Evolutionary conservation across 1,140 invertebrate genomes (phyloP), one percentile per base, ranked within the genome.

Genomic region (Lineus longissimus): DNA sequence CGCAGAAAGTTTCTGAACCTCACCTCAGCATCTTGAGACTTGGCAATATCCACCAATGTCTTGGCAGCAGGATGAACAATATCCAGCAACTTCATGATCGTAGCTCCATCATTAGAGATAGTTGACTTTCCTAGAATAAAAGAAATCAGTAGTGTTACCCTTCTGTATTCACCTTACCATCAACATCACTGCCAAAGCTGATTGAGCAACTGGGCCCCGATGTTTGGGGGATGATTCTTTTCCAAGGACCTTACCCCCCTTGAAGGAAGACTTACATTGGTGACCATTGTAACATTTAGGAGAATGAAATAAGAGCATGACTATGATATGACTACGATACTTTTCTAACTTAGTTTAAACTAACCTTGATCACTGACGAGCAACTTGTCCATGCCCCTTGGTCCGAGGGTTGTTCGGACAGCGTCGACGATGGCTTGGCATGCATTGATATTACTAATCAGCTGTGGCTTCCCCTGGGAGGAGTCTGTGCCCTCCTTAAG

Each of bases 21-120:
- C 84, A 95, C 96, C 88, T 99, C 96, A 60, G 93, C 94, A 88
- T 99, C 97, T 83, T 99, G 97, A 59, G 95, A 98, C 79, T 97
- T 97, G 17, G 97, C 97, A 80, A 99, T 99, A 76, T 99, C 97
- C 17, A 99, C 97, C 47, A 99, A 82, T 17, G 92, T 97, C 84
- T 93, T 95, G 0, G 95, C 97, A 29, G 97, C 97, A 2, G 97
- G 97, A 83, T 98, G 97, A 59, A 99, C 89, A 76, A 99, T 91
- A 78, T 99, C 95, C 43, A 99, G 82, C 29, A 97, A 85, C 82
- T 98, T 98, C 86, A 99, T 88, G 67, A 99, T 98, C 17, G 97
- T 99, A 7, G 97, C 97, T 25, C 97, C 97, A 85, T 99, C 97
- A 81, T 99, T 99, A 0, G 97, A 99, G 72, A 99, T 98, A 0